phyloP scores from a whole-genome alignment of 2,113 vertebrate species.

The Xiphias gladius region DNA sequence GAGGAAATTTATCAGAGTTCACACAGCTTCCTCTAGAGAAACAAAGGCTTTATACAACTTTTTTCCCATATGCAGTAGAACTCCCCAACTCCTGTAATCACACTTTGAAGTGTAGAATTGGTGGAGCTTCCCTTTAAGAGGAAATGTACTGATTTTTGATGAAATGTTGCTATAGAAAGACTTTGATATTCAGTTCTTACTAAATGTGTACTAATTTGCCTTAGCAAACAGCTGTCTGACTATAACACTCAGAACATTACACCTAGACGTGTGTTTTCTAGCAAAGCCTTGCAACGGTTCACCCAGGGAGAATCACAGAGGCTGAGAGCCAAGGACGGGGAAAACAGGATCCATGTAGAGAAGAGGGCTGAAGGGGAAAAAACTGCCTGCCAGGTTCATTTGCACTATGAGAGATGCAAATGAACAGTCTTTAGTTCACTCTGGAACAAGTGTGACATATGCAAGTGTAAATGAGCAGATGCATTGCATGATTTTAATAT shows the following conservation, averaged over 20 bases:
- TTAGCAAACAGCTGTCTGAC: slow-evolving; percentile 1
- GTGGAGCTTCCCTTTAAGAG: background rate
- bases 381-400: slow-evolving; percentile 29
- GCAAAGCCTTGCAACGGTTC: slow-evolving; percentile 8
- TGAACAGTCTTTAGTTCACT: slow-evolving; percentile 23
- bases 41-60: too few species aligned
- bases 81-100: background rate
- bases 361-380: background rate
- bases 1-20: background rate
- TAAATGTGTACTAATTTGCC: background rate
- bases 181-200: background rate
- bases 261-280: slow-evolving; percentile 29
- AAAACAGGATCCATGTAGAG: slow-evolving; percentile 27
- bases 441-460: slow-evolving; percentile 3
- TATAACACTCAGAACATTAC: slow-evolving; percentile 23
- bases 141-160: background rate
- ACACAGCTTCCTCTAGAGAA: background rate
- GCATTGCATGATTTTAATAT: slow-evolving; percentile 15
- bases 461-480: slow-evolving; percentile 41
- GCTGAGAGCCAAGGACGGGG: slow-evolving; percentile 15
- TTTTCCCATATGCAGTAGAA: background rate
- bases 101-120: background rate
- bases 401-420: slow-evolving; percentile 57
- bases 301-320: slow-evolving; percentile 26
- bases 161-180: background rate